Evolutionary conservation across 2,113 vertebrate species (phyloP).

Genomic region (Gymnarchus niloticus): DNA sequence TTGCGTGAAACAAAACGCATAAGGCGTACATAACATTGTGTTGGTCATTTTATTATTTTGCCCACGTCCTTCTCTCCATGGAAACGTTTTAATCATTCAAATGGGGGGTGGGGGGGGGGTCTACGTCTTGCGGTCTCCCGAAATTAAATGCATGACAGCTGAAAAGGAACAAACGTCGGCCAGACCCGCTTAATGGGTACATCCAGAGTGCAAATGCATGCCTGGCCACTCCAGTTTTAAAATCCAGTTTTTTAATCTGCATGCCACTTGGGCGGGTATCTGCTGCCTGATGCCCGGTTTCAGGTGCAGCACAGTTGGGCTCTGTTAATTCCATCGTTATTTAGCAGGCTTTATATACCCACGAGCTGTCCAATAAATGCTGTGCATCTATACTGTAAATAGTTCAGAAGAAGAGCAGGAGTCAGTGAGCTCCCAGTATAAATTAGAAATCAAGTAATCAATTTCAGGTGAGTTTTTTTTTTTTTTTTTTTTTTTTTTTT

Average conservation of each 20-base stretch:
- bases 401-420: background rate
- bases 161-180: constrained; percentile 3
- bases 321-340: background rate
- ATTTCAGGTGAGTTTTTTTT: background rate
- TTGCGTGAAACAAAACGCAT: background rate
- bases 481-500: background rate
- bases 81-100: constrained; percentile 25
- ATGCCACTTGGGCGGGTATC: background rate
- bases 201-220: background rate
- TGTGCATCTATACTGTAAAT: background rate
- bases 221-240: background rate
- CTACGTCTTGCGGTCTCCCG: constrained; percentile 4
- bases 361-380: background rate
- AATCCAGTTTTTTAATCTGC: background rate
- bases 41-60: constrained; percentile 18
- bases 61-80: constrained; percentile 19
- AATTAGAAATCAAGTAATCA: background rate
- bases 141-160: constrained; percentile 1
- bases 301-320: background rate
- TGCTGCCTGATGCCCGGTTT: background rate
- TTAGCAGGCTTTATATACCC: background rate
- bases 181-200: constrained; percentile 6
- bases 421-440: background rate
- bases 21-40: background rate
- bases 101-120: constrained; percentile 8